Evolutionary conservation across 2,797 vertebrate genomes (phyloP).

Genomic region (Parauchenoglanis punctatus): DNA sequence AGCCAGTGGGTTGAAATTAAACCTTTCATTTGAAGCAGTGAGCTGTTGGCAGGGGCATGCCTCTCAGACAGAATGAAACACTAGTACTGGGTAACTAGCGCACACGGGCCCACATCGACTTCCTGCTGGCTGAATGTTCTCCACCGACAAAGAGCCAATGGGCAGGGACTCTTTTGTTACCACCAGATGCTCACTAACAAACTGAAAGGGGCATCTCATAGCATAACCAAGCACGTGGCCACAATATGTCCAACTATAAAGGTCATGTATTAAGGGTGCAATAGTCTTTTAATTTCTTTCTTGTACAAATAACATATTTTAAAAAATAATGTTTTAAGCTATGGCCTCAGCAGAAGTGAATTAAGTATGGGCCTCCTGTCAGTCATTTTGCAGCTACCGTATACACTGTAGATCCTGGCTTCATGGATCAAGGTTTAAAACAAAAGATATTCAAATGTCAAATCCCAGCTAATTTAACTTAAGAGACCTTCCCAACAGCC

Average conservation of each 20-base stretch:
- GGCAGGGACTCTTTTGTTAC: slow-evolving; percentile 70
- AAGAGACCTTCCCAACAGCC: not conserved
- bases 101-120: slow-evolving; percentile 66
- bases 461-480: not conserved
- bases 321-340: not conserved
- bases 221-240: slow-evolving; percentile 54
- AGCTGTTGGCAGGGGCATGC: not conserved
- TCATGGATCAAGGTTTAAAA: not conserved
- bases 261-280: not conserved
- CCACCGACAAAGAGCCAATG: slow-evolving; percentile 62
- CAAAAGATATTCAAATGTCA: not conserved
- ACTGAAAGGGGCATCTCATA: slow-evolving; percentile 58
- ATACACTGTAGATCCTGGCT: not conserved
- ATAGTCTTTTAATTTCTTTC: not conserved
- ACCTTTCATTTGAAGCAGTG: not conserved
- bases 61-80: slow-evolving; percentile 16
- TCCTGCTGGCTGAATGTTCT: slow-evolving; percentile 72
- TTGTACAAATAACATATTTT: not conserved
- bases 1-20: not conserved
- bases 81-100: not conserved
- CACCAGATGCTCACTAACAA: slow-evolving; percentile 71
- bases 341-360: not conserved
- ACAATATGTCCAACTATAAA: not conserved
- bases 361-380: not conserved
- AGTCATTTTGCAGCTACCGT: not conserved